Evolutionary conservation across 2,113 vertebrate species (phyloP).

Genomic region (Kryptolebias marmoratus): DNA sequence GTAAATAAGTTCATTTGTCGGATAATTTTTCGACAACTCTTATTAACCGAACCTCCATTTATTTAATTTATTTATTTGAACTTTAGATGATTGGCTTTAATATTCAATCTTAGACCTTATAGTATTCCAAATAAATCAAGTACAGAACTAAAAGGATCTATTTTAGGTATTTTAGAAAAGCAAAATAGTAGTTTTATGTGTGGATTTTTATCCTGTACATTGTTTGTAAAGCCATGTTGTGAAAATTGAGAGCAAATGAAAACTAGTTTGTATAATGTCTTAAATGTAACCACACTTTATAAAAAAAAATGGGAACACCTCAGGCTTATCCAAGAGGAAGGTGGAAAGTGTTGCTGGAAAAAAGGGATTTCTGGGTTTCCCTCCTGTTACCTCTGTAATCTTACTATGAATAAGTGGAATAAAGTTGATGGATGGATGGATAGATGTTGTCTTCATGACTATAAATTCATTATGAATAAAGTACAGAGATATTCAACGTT

Average conservation of each 20-base stretch:
- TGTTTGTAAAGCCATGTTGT: no score
- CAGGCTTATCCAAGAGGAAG: not conserved
- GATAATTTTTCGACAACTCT: slow-evolving; percentile 22
- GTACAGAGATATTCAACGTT: not conserved
- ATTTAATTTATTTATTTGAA: no score
- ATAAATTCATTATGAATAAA: slow-evolving; percentile 1
- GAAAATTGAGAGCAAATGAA: no score
- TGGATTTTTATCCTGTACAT: no score
- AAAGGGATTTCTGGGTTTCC: not conserved
- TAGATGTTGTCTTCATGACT: not conserved
- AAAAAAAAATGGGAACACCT: not conserved
- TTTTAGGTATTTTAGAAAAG: no score
- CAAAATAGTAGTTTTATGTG: no score
- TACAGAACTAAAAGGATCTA: not conserved
- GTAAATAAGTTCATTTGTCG: slow-evolving; percentile 26
- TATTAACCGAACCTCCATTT: slow-evolving; percentile 16
- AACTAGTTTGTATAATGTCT: no score
- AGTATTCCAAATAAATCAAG: not conserved
- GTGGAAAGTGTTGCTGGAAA: not conserved
- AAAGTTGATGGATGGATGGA: not conserved
- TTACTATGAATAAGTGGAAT: not conserved
- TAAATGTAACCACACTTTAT: no score
- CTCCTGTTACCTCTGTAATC: not conserved
- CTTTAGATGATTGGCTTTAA: no score
- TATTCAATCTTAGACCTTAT: slow-evolving; percentile 18